A percentile compares a stretch with the other conserved stretches of the same genome.
Conservation (phyloP, 2,888 invertebrate genomes). For the Agrochola litura region DNA sequence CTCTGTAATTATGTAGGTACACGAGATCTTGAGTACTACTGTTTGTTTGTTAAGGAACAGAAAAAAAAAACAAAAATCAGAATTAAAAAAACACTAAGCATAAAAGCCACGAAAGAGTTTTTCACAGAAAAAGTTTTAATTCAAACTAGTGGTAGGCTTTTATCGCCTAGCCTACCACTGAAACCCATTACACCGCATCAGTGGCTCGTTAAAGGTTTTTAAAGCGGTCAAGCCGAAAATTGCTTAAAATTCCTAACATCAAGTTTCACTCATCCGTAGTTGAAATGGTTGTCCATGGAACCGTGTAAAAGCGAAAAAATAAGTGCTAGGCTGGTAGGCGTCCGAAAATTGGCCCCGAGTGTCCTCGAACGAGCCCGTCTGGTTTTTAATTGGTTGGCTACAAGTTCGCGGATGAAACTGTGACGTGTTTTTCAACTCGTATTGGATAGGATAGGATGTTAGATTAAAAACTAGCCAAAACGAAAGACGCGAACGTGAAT, state of each 20-base stretch:
- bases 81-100: not conserved
- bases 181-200: conserved; percentile 70
- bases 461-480: conserved; percentile 62
- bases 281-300: conserved; percentile 72
- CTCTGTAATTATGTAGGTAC: conserved; percentile 36
- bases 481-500: conserved; percentile 25
- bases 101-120: not conserved
- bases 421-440: conserved; percentile 40
- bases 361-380: conserved; percentile 60
- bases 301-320: conserved; percentile 73
- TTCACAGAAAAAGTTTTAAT: conserved; percentile 17
- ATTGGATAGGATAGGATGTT: conserved; percentile 35
- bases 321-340: conserved; percentile 73
- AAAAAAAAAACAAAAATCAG: not conserved
- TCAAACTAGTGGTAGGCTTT: conserved; percentile 15
- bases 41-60: conserved; percentile 18
- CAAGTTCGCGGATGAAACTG: conserved; percentile 56
- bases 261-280: conserved; percentile 76
- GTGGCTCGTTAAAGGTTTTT: conserved; percentile 72
- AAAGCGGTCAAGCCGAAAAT: conserved; percentile 78
- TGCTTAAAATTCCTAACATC: conserved; percentile 77
- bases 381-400: conserved; percentile 76
- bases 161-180: conserved; percentile 28
- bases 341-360: conserved; percentile 74
- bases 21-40: conserved; percentile 26